phyloP scores from a whole-genome alignment of 2,113 vertebrate genomes.

The Lophotis ruficrista region DNA sequence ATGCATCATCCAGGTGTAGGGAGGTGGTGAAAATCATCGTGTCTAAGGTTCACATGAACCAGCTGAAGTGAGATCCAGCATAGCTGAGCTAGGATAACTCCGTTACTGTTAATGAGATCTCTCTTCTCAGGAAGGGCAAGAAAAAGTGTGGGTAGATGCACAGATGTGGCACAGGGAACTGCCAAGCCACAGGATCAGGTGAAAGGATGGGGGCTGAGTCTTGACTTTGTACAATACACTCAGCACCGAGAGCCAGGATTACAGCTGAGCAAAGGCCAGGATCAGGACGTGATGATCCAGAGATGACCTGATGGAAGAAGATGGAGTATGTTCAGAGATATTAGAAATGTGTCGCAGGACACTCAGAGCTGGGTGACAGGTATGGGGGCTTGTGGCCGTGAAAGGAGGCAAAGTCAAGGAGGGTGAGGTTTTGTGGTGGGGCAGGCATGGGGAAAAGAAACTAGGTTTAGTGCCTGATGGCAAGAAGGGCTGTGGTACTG shows the following conservation, averaged over 20 bases:
- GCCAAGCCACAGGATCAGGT: background rate
- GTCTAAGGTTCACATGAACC: background rate
- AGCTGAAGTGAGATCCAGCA: background rate
- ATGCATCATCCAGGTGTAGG: background rate
- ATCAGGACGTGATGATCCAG: background rate
- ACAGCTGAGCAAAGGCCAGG: background rate
- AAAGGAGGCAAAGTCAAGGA: background rate
- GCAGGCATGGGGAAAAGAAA: background rate
- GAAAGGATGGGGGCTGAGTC: background rate
- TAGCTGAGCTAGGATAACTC: background rate
- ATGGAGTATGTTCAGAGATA: background rate
- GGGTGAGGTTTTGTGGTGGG: background rate
- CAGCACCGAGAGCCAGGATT: background rate
- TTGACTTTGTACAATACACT: background rate
- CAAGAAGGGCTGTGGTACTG: background rate
- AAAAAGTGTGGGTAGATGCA: background rate
- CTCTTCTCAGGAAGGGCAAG: background rate
- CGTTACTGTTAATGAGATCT: background rate
- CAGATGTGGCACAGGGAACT: rapidly evolving
- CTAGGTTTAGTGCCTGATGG: background rate
- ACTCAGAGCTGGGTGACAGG: background rate
- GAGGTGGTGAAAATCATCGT: background rate
- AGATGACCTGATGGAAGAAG: background rate
- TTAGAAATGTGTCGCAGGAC: background rate
- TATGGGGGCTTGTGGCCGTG: background rate